Conservation (phyloP, 1,140 invertebrate species). For the Heliothis subflexa region DNA sequence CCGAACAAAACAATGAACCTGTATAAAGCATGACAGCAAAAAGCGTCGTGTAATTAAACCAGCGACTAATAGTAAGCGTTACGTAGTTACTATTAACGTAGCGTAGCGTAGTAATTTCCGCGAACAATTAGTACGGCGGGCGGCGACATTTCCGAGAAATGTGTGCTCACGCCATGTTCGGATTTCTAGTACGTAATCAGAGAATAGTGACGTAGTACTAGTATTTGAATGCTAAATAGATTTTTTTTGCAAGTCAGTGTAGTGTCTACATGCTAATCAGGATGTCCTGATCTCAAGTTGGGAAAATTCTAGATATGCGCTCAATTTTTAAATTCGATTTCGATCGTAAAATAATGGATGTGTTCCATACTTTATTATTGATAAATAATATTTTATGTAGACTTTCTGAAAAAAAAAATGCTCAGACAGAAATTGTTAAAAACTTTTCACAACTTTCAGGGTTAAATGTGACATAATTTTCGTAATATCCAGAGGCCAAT, state of each 20-base stretch:
- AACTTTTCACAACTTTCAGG: background rate
- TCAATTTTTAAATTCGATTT: too few relatives aligned
- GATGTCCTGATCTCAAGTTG: too few relatives aligned
- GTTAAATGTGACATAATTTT: background rate
- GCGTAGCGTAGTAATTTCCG: conserved; percentile 59
- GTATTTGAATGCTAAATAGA: too few relatives aligned
- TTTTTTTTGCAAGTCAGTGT: too few relatives aligned
- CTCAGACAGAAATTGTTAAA: background rate
- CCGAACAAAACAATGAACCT: conserved; percentile 24
- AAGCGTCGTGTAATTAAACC: conserved; percentile 22
- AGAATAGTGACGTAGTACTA: background rate
- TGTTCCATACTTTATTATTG: too few relatives aligned
- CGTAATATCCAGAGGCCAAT: background rate
- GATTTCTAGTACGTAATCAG: background rate
- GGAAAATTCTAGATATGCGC: too few relatives aligned
- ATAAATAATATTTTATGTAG: background rate
- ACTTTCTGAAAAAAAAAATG: background rate
- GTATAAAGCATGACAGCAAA: conserved; percentile 7
- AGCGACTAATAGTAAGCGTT: conserved; percentile 24
- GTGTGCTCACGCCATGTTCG: conserved; percentile 24
- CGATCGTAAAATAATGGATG: too few relatives aligned
- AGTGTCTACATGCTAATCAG: too few relatives aligned
- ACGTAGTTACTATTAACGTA: conserved; percentile 46
- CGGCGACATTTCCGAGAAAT: conserved; percentile 53
- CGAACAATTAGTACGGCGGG: conserved; percentile 55